phyloP scores from a whole-genome alignment of 1,140 invertebrate genomes.

The Coptotermes formosanus region DNA sequence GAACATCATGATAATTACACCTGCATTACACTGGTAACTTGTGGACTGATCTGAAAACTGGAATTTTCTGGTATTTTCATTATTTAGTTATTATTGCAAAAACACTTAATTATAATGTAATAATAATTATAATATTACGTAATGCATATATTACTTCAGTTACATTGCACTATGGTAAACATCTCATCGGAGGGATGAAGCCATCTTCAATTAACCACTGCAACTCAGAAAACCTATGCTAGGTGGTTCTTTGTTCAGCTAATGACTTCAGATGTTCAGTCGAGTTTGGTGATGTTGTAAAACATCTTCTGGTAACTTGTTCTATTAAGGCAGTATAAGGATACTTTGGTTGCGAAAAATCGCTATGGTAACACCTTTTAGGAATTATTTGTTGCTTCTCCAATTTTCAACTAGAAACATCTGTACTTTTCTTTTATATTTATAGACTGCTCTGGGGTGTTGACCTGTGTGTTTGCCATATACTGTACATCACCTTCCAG shows the following conservation, averaged over 20 bases:
- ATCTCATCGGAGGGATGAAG: constrained; percentile 22
- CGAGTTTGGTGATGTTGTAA: constrained; percentile 7
- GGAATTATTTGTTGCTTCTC: constrained; percentile 23
- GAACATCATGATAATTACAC: constrained; percentile 29
- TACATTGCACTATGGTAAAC: constrained; percentile 22
- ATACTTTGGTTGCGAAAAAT: constrained; percentile 29
- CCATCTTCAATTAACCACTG: neutral
- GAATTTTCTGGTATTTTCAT: neutral
- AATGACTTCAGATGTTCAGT: constrained; percentile 22
- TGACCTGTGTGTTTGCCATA: neutral
- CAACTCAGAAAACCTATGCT: neutral
- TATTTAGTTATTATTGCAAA: constrained; percentile 6
- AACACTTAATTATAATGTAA: constrained; percentile 22
- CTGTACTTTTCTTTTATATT: neutral
- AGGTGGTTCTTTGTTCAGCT: neutral
- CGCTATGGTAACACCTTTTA: constrained; percentile 28
- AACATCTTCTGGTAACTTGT: constrained; percentile 29
- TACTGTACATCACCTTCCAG: constrained; percentile 23
- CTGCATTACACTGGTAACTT: constrained; percentile 29
- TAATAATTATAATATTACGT: constrained; percentile 21
- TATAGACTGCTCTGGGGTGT: neutral
- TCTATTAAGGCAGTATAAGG: constrained; percentile 28
- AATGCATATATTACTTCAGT: neutral
- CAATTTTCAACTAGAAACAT: neutral
- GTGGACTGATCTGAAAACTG: constrained; percentile 14